Percentiles rank a stretch among this genome's conserved stretches.
Evolutionary conservation across 2,797 vertebrate genomes (phyloP).

Genomic region (Urocyon cinereoargenteus): DNA sequence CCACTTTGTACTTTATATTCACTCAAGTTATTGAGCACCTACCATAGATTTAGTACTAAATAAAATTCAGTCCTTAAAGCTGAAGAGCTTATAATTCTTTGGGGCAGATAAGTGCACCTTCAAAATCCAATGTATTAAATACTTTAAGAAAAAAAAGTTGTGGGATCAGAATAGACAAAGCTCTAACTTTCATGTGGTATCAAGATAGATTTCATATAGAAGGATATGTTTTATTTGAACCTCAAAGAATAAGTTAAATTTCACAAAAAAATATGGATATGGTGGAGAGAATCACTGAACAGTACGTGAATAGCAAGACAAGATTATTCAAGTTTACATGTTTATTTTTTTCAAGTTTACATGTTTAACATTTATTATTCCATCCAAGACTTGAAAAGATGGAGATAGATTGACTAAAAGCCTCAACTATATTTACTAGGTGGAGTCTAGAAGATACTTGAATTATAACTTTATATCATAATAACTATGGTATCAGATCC

Average conservation of each 20-base stretch:
- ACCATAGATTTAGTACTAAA: neutral
- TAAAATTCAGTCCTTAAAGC: neutral
- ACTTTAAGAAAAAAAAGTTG: neutral
- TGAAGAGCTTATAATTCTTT: neutral
- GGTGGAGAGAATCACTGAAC: neutral
- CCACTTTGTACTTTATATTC: constrained; percentile 15
- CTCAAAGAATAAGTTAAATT: constrained; percentile 17
- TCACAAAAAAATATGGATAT: neutral
- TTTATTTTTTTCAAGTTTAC: neutral
- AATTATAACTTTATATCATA: neutral
- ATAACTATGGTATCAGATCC: neutral
- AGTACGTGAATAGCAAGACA: neutral
- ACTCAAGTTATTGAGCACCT: neutral
- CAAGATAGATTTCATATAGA: neutral
- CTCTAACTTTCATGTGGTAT: neutral
- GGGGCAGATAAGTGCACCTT: neutral
- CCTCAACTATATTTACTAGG: neutral
- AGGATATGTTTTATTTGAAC: neutral
- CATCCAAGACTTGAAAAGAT: neutral
- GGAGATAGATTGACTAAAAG: neutral
- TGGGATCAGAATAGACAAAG: neutral
- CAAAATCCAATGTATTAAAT: neutral
- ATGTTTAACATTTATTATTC: neutral
- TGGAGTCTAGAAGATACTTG: neutral
- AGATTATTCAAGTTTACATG: neutral